These are phyloP conservation scores for Calidris pygmaea DNA, from an alignment of 2,113 vertebrate species.

Conservation along the genomic window DNA sequence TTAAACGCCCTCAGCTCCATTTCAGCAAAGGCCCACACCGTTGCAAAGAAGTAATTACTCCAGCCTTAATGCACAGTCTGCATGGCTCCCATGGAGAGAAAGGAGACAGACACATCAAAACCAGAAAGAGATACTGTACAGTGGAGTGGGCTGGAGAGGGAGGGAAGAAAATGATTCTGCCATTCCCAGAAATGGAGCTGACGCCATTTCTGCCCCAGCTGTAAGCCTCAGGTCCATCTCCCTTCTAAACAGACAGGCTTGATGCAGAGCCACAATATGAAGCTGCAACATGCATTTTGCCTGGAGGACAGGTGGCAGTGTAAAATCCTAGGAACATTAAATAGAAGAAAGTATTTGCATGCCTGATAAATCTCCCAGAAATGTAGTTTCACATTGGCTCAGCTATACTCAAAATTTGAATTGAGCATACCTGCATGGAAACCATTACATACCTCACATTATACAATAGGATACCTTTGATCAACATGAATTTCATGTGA, in stretches of 20 bases:
- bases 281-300: neutral
- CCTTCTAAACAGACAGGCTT: neutral
- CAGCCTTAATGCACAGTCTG: neutral
- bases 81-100: neutral
- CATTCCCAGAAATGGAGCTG: neutral
- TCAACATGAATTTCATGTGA: neutral
- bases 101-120: neutral
- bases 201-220: neutral
- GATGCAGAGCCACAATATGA: rapidly evolving
- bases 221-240: neutral
- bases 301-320: neutral
- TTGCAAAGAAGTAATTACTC: neutral
- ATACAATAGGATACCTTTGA: rapidly evolving
- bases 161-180: neutral
- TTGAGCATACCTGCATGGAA: neutral
- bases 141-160: neutral
- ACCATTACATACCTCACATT: neutral
- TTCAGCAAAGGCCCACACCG: neutral
- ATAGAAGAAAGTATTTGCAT: neutral
- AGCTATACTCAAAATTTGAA: neutral
- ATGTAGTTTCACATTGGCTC: neutral
- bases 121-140: neutral
- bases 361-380: neutral
- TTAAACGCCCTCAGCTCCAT: neutral
- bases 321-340: neutral